Percentiles rank a stretch among this genome's conserved stretches.
phyloP scores from a whole-genome alignment of 1,140 invertebrate species.

The Drosophila gunungcola region DNA sequence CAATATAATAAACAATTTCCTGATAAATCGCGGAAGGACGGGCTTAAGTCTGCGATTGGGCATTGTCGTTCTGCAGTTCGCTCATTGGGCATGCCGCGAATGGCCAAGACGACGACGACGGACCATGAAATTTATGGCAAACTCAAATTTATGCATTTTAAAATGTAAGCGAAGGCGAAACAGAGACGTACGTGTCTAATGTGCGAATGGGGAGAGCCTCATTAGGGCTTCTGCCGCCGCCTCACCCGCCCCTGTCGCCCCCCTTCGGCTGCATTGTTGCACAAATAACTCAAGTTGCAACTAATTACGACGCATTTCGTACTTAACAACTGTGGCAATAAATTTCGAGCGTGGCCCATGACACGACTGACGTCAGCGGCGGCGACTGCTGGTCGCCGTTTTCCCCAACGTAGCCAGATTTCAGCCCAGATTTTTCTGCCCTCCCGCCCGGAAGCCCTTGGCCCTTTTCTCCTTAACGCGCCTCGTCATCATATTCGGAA shows the following conservation, averaged over 20 bases:
- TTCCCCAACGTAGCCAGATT: slow-evolving; percentile 39
- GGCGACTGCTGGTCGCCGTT: slow-evolving; percentile 46
- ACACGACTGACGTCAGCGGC: slow-evolving; percentile 69
- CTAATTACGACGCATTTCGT: slow-evolving; percentile 82
- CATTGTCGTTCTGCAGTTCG: slow-evolving; percentile 10
- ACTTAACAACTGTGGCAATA: slow-evolving; percentile 81
- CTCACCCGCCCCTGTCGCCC: neutral
- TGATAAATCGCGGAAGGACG: slow-evolving; percentile 65
- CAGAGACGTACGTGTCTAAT: slow-evolving; percentile 77
- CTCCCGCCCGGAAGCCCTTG: slow-evolving; percentile 11
- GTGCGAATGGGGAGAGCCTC: slow-evolving; percentile 63
- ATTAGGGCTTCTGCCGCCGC: slow-evolving; percentile 44
- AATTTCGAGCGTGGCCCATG: slow-evolving; percentile 78
- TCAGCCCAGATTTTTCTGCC: slow-evolving; percentile 47
- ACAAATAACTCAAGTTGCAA: slow-evolving; percentile 84
- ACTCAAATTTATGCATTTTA: slow-evolving; percentile 73
- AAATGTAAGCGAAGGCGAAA: slow-evolving; percentile 63
- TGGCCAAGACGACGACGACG: slow-evolving; percentile 36
- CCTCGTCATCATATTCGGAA: slow-evolving; percentile 83
- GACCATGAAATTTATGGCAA: slow-evolving; percentile 71
- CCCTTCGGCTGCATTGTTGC: slow-evolving; percentile 67
- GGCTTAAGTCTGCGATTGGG: slow-evolving; percentile 20
- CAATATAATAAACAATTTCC: slow-evolving; percentile 83
- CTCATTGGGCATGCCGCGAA: slow-evolving; percentile 75
- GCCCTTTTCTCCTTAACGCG: slow-evolving; percentile 60